Evolutionary conservation across 2,113 vertebrate genomes (phyloP), one percentile per base, ranked within the genome.

Genomic region (Vidua macroura): DNA sequence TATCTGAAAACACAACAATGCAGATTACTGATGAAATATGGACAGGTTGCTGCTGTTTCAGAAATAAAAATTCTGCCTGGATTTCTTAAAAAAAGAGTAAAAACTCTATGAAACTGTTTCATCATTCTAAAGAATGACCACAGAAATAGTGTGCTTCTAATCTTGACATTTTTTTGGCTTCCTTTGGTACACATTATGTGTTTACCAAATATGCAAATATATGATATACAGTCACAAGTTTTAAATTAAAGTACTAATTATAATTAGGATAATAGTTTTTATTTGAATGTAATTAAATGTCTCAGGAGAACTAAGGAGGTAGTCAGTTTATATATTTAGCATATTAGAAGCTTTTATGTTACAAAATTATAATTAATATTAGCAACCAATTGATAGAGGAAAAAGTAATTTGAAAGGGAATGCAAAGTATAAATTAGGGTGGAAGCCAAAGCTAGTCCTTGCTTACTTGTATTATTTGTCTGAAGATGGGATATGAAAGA

Each of bases 231-330:
- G 59, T 79, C 59, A 63, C 41, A 90, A 60, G 59, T 72, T 90
- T 41, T 92, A 79, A 86, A 66, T 59, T 74, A 27, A 92, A 96
- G 85, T 58, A 30, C 30, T 66, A 49, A 80, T 69, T 70, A 49
- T 49, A 86, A 63, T 95, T 93, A 82, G 20, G n/a, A 56, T 79
- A 87, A 87, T 75, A 64, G 63, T 69, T 95, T 88, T 88, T 87
- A 73, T 95, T 73, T 76, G 8, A 91, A 83, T 80, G 59, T 39
- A 77, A 88, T 85, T 80, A 85, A 79, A 80, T 62, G 19, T 88
- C 75, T 95, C 35, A 27, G 58, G 56, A 59, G 35, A 82, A 58
- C 44, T 79, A 56, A 62, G 44, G 39, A 88, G 28, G 31, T 48
- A 72, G 37, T 76, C 28, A 55, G 4, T 81, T 83, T 85, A 80